A percentile compares a stretch with the other conserved stretches of the same genome.
phyloP scores from a whole-genome alignment of 2,888 invertebrate genomes.

The Pristionchus fissidentatus region DNA sequence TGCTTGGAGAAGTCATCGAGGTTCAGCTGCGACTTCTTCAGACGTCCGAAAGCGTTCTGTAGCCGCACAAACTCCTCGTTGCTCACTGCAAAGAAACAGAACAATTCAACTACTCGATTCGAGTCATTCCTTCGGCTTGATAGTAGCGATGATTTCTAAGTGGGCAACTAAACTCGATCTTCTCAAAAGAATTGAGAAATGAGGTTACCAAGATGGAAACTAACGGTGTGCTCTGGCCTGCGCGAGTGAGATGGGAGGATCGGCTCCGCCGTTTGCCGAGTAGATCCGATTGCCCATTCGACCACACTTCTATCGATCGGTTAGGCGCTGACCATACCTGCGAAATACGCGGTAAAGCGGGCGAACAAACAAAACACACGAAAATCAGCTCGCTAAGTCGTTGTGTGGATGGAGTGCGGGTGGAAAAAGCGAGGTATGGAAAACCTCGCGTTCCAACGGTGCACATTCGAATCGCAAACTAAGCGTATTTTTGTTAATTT shows the following conservation, averaged over 20 bases:
- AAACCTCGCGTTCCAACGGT: no score
- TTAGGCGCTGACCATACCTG: constrained; percentile 33
- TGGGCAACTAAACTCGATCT: no score
- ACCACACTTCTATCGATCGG: constrained; percentile 28
- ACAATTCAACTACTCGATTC: no score
- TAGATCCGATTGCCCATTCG: constrained; percentile 47
- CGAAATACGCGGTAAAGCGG: constrained; percentile 38
- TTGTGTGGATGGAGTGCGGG: background rate
- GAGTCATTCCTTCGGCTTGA: no score
- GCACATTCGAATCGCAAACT: no score
- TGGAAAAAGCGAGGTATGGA: no score
- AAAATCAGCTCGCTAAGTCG: constrained; percentile 19
- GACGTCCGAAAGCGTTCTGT: constrained; percentile 57
- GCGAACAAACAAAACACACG: constrained; percentile 37
- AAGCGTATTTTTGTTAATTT: no score
- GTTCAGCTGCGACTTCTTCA: constrained; percentile 57
- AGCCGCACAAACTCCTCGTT: constrained; percentile 62
- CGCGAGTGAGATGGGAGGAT: constrained; percentile 43
- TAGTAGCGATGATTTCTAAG: no score
- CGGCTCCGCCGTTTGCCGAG: constrained; percentile 1
- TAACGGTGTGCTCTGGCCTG: constrained; percentile 41
- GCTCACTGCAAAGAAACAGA: constrained; percentile 54
- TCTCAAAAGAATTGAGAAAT: background rate
- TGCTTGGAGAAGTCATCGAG: constrained; percentile 61
- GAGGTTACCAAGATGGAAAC: background rate